Conservation (phyloP, 2,113 vertebrate species). For the Acrocephalus arundinaceus region DNA sequence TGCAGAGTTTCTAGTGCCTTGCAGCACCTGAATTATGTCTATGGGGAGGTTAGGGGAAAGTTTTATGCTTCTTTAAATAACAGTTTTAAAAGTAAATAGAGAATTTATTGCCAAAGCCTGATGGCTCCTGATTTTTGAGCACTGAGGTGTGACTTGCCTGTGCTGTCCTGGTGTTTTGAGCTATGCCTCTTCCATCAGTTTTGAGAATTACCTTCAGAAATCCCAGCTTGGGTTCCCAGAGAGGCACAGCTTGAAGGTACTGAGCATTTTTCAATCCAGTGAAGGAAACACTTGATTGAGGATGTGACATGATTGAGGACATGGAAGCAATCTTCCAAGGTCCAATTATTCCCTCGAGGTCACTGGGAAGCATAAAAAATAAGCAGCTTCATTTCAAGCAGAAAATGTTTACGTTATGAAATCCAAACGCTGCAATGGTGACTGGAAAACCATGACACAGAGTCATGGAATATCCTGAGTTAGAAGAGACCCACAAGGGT, state of each 20-base stretch:
- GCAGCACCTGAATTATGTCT: neutral
- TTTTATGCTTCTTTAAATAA: neutral
- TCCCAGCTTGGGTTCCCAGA: neutral
- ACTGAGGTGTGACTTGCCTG: neutral
- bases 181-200: accelerated
- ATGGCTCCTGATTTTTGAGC: neutral
- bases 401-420: neutral
- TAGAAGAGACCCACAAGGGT: neutral
- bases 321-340: neutral
- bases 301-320: accelerated
- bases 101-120: neutral
- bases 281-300: neutral
- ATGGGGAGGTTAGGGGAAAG: neutral
- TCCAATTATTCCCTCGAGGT: neutral
- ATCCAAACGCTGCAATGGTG: neutral
- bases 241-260: neutral
- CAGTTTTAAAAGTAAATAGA: neutral
- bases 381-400: neutral
- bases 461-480: neutral
- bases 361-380: neutral
- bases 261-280: neutral
- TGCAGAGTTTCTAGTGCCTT: neutral
- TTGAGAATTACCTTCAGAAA: neutral
- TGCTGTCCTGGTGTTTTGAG: neutral
- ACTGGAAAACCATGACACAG: neutral